Evolutionary conservation across 2,113 vertebrate genomes (phyloP), one percentile per base, ranked within the genome.

Genomic region (Tricholaema leucomelas): DNA sequence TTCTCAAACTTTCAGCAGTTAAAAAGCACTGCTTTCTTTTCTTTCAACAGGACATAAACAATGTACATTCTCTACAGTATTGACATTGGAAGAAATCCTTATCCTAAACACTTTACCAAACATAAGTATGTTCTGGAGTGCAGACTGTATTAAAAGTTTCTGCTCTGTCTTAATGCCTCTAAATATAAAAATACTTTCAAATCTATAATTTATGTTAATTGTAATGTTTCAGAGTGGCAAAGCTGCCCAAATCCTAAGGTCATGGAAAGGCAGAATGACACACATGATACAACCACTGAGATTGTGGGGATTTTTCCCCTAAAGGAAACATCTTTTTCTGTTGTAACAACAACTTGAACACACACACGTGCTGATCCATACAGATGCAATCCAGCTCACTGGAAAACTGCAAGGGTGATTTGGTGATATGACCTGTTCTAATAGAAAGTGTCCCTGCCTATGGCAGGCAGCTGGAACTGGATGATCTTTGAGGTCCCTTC

Each of bases 181-280:
- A 92, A 96, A 95, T 90, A 91, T 17, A 94, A 95, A 96, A 94
- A 94, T 74, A 91, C 67, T 94, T 94, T 50, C 78, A 93, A 88
- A 93, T 89, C 61, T 87, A n/a, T n/a, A n/a, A n/a, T n/a, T n/a
- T n/a, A 72, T 63, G 74, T 38, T 94, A 71, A 71, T 93, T 88
- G 94, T 85, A 94, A 82, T 96, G 94, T 60, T 87, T 71, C 84
- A 67, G 74, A 36, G 71, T 21, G 46, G 78, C 36, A 76, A 56
- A 55, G 60, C 64, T 44, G 42, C 87, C 87, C 67, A 85, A 82
- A 87, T 80, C 78, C 67, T 91, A 77, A 91, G 93, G 83, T 95
- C 82, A 91, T 69, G 35, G 69, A 90, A 91, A 86, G 87, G 83
- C n/a, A 89, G 64, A 67, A 93, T 44, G 87, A 87, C 60, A 48